Conservation (phyloP, 2,113 vertebrate species). For the Pomatorhinus ruficollis region DNA sequence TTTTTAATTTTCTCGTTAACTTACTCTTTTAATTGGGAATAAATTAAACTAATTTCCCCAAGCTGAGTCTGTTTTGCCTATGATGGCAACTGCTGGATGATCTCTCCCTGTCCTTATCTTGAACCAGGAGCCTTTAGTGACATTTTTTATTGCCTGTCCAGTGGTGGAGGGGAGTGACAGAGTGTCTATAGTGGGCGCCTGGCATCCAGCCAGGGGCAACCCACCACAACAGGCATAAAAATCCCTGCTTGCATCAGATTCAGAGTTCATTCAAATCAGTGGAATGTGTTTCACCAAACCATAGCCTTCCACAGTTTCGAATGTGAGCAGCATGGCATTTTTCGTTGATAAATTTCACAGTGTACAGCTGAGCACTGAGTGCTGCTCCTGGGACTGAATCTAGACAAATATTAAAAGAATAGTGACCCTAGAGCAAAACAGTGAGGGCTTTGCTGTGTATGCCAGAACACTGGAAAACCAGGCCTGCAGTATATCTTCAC, state of each 20-base stretch:
- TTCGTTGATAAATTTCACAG: not conserved
- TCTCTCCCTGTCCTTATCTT: not conserved
- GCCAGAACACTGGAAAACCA: not conserved
- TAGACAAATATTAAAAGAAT: not conserved
- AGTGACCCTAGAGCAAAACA: not conserved
- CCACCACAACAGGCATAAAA: not conserved
- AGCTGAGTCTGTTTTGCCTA: not conserved
- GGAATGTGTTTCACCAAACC: not conserved
- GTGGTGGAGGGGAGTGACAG: not conserved
- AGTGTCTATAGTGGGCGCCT: not conserved
- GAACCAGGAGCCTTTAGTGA: not conserved
- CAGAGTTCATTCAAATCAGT: not conserved
- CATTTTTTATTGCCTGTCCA: not conserved
- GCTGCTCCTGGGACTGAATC: not conserved
- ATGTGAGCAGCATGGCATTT: not conserved
- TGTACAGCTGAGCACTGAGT: not conserved
- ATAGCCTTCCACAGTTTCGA: not conserved
- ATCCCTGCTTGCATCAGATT: not conserved
- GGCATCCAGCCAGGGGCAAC: not conserved
- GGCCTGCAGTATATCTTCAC: not conserved
- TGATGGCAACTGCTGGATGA: not conserved
- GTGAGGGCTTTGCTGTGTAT: not conserved
- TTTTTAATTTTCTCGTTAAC: not conserved
- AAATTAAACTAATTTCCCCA: not conserved
- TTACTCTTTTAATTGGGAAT: not conserved